phyloP scores from a whole-genome alignment of 1,140 invertebrate genomes.

The Bombus sibiricus region DNA sequence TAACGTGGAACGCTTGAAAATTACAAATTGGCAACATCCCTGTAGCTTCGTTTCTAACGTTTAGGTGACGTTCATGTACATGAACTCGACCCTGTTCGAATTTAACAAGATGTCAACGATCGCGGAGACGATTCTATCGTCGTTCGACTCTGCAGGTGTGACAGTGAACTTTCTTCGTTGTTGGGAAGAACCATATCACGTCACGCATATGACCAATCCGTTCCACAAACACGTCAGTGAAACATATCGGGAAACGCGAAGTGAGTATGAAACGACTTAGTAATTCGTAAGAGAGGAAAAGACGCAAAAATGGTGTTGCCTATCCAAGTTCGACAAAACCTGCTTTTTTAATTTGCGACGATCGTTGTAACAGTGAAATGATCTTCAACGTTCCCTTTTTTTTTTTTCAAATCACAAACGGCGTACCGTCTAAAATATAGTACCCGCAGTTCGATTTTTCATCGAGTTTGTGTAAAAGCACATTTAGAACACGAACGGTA shows the following conservation, averaged over 20 bases:
- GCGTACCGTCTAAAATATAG: constrained; percentile 11
- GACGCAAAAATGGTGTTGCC: neutral
- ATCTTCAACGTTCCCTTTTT: neutral
- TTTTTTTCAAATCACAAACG: neutral
- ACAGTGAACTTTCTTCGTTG: constrained; percentile 85
- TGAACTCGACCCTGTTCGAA: constrained; percentile 87
- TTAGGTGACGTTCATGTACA: constrained; percentile 89
- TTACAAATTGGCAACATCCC: neutral
- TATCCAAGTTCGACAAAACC: neutral
- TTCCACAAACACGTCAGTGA: constrained; percentile 90
- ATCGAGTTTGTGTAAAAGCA: neutral
- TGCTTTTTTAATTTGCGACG: neutral
- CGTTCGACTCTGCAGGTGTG: constrained; percentile 87
- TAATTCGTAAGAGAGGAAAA: neutral
- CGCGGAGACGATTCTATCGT: constrained; percentile 88
- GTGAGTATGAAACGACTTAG: constrained; percentile 84
- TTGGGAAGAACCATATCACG: constrained; percentile 90
- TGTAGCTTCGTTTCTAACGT: constrained; percentile 4
- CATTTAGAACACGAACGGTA: neutral
- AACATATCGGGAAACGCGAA: constrained; percentile 90
- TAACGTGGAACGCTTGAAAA: neutral
- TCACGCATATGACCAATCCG: constrained; percentile 87
- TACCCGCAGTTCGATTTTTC: constrained; percentile 55
- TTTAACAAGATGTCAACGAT: constrained; percentile 85
- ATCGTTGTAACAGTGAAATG: neutral